Evolutionary conservation across 2,797 vertebrate genomes (phyloP), one percentile per base, ranked within the genome.

Genomic region (Labroides dimidiatus): DNA sequence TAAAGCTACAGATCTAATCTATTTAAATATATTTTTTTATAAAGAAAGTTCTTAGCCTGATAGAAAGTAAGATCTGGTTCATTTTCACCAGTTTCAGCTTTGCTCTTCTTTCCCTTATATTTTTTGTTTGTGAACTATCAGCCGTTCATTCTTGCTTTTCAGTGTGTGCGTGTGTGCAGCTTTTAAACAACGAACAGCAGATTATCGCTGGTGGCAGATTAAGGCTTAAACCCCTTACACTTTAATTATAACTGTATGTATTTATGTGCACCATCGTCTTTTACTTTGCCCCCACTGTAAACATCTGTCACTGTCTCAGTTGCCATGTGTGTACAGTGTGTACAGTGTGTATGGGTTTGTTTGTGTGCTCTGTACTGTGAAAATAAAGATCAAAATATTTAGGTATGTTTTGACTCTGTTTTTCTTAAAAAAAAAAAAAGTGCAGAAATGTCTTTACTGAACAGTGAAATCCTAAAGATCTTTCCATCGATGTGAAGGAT

Each of bases 191-290:
- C 70, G 7, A 67, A 73, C 62, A 11, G 36, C 91, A 95, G 96
- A 97, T 98, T 97, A 97, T 91, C 91, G 87, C 93, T 95, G 93
- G 90, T 48, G 65, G 36, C 89, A 95, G 95, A 96, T 97, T 97
- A 96, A 87, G 80, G 87, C 81, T 91, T 96, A 96, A 97, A 96
- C 93, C 95, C 93, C 93, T 96, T 94, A 96, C 93, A 95, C 94
- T 96, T 96, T 96, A 96, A 97, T 97, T 96, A 96, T 95, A 93
- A 93, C 94, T 96, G 95, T 96, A 96, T 96, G 95, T 96, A 95
- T 96, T 95, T 95, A 92, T 95, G 93, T 94, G 93, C 72, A 75
- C 82, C 51, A 62, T 72, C 61, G 76, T 83, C 82, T 79, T 75
- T 58, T 49, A 16, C 67, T 73, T 51, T 30, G 51, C 63, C 60